A percentile compares a stretch with the other conserved stretches of the same genome.
Conservation (phyloP, 2,888 invertebrate genomes). For the Rutpela maculata region DNA sequence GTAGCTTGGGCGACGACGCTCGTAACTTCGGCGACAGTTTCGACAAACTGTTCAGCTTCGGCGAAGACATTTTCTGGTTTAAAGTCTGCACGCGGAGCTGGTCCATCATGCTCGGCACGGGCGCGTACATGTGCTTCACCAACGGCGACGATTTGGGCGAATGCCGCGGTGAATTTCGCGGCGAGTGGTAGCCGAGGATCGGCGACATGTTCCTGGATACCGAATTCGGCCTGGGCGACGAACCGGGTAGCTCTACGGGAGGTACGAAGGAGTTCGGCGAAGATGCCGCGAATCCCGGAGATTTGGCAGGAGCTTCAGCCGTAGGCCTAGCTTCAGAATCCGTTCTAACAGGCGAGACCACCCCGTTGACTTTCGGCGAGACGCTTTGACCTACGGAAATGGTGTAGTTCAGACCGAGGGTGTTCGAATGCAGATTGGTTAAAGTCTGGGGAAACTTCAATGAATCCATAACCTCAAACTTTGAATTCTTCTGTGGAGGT, state of each 20-base stretch:
- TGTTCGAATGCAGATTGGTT: conserved; percentile 67
- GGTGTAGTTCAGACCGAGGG: conserved; percentile 70
- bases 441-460: conserved; percentile 58
- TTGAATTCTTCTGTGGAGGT: conserved; percentile 41
- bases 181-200: conserved; percentile 42
- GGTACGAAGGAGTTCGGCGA: conserved; percentile 20
- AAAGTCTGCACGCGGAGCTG: conserved; percentile 48
- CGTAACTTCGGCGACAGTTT: conserved; percentile 46
- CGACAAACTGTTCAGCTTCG: conserved; percentile 43
- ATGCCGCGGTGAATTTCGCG: conserved; percentile 58
- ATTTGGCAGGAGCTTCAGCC: conserved; percentile 44
- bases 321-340: conserved; percentile 47
- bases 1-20: conserved; percentile 31
- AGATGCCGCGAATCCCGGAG: conserved; percentile 24
- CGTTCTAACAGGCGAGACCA: conserved; percentile 49
- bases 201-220: conserved; percentile 50
- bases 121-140: conserved; percentile 63
- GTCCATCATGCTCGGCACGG: conserved; percentile 53
- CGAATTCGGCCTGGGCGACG: conserved; percentile 47
- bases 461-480: conserved; percentile 41
- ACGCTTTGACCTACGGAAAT: conserved; percentile 65
- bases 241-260: conserved; percentile 42
- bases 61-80: conserved; percentile 47
- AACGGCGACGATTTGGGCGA: conserved; percentile 64
- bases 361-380: conserved; percentile 54